These are phyloP conservation scores for Oryzias sinensis DNA, from an alignment of 2,797 vertebrate genomes.

Conservation along the genomic window DNA sequence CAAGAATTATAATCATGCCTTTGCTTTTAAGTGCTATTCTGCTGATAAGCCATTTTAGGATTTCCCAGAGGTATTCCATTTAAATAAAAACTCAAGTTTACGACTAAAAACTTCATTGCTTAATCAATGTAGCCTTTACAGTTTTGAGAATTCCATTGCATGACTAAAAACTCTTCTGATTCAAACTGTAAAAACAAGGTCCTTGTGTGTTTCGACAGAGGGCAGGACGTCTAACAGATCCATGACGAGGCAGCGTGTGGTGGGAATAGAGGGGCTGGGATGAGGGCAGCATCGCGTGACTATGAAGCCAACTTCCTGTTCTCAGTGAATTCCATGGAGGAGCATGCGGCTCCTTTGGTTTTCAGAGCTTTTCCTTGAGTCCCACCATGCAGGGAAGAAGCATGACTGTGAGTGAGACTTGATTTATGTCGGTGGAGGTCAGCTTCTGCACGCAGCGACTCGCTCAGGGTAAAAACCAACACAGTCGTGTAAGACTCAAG, in stretches of 20 bases:
- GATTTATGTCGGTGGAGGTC: conserved; percentile 68
- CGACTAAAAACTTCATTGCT: too few species aligned
- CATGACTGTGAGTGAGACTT: conserved; percentile 22
- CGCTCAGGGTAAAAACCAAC: conserved; percentile 37
- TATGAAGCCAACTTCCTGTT: conserved; percentile 72
- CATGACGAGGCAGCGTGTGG: conserved; percentile 43
- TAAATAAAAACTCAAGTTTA: too few species aligned
- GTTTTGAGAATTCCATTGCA: too few species aligned
- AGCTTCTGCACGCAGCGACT: conserved; percentile 49
- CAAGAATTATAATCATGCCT: too few species aligned
- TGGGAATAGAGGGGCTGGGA: conserved; percentile 52
- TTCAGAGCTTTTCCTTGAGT: conserved; percentile 68
- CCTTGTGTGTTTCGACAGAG: conserved; percentile 20
- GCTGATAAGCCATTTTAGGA: too few species aligned
- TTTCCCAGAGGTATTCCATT: too few species aligned
- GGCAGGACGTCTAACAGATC: conserved; percentile 34
- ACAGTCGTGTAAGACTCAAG: too few species aligned
- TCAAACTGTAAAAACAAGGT: conserved; percentile 18
- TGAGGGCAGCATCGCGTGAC: conserved; percentile 71
- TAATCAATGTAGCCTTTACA: too few species aligned
- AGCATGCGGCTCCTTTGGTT: conserved; percentile 72
- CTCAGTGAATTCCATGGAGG: conserved; percentile 74
- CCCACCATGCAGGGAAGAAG: conserved; percentile 20
- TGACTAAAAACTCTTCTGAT: neutral
- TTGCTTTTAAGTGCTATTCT: too few species aligned